Evolutionary conservation across 2,113 vertebrate genomes (phyloP), one percentile per base, ranked within the genome.

Genomic region (zebrafish (Danio rerio)): DNA sequence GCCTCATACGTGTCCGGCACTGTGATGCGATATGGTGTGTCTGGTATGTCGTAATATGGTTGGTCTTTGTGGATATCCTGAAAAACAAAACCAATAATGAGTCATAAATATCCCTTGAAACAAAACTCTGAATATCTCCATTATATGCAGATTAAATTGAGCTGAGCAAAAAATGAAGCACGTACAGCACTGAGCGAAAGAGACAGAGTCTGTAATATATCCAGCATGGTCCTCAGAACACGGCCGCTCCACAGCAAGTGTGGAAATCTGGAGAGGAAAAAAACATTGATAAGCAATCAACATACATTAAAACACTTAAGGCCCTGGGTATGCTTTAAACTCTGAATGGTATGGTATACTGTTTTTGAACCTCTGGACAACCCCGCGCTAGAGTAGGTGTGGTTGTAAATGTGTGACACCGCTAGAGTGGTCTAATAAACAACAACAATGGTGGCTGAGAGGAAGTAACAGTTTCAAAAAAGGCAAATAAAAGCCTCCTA

Each of bases 41-140:
- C 98, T 1, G 96, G 97, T 88, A 99, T 99, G 93, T 97, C 95
- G n/a, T 99, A 99, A 85, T 96, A 98, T 0, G 98, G 98, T 82
- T 97, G 97, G 90, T 99, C 98, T 92, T 99, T 99, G 84, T 99
- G 98, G 87, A 99, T 98, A 73, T 99, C 98, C 98, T 99, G 85
- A 82, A 92, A 80, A 5, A 55, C 7, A 78, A 9, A 59, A 56
- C 4, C 52, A 5, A 31, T 75, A 45, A 47, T 13, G 7, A n/a
- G 11, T 59, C 42, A 78, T 7, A 52, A 50, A n/a, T 20, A 61
- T 11, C 45, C 15, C 55, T 31, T 16, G 16, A 31, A 16, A 77
- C n/a, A 61, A 20, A n/a, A n/a, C n/a, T n/a, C n/a, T n/a, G n/a
- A n/a, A 31, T 31, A 77, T 9, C 42, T n/a, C 15, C 49, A 53